Percentiles rank a stretch among this genome's conserved stretches.
Evolutionary conservation across 2,113 vertebrate genomes (phyloP).

Genomic region (Prietella phreatophila): DNA sequence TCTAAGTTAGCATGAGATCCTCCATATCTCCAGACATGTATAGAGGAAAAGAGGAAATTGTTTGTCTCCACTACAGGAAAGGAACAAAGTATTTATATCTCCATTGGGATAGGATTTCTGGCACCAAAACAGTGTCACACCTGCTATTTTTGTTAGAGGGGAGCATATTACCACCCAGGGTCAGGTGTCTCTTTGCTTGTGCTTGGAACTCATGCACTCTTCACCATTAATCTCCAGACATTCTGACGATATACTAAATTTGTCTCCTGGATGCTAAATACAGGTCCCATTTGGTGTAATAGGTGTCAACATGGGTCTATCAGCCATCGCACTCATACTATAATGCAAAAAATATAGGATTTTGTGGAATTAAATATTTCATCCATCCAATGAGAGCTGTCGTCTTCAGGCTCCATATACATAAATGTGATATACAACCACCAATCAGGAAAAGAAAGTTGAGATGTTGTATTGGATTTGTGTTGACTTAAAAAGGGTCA

Average conservation of each 20-base stretch:
- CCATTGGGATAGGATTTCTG: constrained; percentile 73
- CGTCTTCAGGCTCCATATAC: not conserved
- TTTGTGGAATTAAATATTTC: not conserved
- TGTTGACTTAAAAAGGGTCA: not conserved
- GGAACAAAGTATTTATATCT: constrained; percentile 67
- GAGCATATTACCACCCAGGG: constrained; percentile 66
- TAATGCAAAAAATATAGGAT: not conserved
- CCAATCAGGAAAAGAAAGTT: not conserved
- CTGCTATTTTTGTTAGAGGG: constrained; percentile 68
- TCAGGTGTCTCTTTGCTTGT: constrained; percentile 44
- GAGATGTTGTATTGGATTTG: not conserved
- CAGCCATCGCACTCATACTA: not conserved
- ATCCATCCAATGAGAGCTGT: not conserved
- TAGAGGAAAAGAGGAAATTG: constrained; percentile 26
- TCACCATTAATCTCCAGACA: constrained; percentile 13
- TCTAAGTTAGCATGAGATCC: no score
- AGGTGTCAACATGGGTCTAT: not conserved
- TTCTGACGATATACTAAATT: constrained; percentile 22
- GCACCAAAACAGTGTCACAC: constrained; percentile 68
- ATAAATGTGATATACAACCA: not conserved
- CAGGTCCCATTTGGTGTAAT: not conserved
- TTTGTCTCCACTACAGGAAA: constrained; percentile 52
- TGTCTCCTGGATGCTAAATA: constrained; percentile 31
- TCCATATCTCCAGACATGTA: no score
- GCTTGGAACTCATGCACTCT: constrained; percentile 28